Evolutionary conservation across 2,113 vertebrate species (phyloP), one percentile per base, ranked within the genome.

Genomic region (Miniopterus natalensis): DNA sequence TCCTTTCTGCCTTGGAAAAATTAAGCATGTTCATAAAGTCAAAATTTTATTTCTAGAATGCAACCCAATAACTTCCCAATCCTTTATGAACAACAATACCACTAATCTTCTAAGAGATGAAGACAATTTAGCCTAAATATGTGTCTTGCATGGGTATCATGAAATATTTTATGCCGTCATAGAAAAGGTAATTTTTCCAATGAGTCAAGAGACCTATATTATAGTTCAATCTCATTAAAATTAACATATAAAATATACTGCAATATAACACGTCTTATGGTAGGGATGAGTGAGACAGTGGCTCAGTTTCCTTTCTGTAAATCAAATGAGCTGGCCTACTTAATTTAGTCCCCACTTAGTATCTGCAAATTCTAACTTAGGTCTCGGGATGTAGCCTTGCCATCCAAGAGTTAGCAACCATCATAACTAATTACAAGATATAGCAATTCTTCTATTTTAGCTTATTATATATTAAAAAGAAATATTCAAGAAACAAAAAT

Each of bases 11-110:
- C 49, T 91, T 75, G 51, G 25, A 97, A 85, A 89, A 73, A 40
- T 25, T 49, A 59, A 88, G 77, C 15, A 59, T 55, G 31, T 85
- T 85, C 65, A 88, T 80, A 66, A 66, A 88, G 27, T 81, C 9
- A 88, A 93, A 83, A 53, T 20, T 81, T 75, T 61, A 83, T 57
- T 92, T 93, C 59, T 95, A 92, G 88, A 88, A 66, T 83, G 21
- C 0, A 84, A 8, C 15, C 65, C 49, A 81, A 40, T 81, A 42
- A 90, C 70, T 68, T 93, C 10, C 77, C 5, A 66, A 74, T 80
- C 53, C 36, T 84, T 88, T 75, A 53, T 75, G 23, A 87, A 85
- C 12, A 89, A 96, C 90, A 94, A 47, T 31, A 53, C 27, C 27
- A 86, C 9, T 21, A 17, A 84, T 83, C 7, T 5, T 59, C 55